Evolutionary conservation across 1,140 invertebrate species (phyloP).

Genomic region (Rhyacophila brunnea): DNA sequence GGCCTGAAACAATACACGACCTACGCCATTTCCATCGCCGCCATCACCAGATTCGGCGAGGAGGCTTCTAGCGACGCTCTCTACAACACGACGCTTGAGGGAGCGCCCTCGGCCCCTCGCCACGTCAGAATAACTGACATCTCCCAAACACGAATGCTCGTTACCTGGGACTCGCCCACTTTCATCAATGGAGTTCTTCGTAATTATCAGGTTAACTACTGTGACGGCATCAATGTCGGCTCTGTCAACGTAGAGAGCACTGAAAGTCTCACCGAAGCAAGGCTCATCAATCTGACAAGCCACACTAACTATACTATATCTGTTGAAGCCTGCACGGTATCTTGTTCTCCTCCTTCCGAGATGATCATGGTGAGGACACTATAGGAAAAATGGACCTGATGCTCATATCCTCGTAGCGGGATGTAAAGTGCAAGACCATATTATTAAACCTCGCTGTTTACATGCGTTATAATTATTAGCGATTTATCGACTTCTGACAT

Average conservation of each 20-base stretch:
- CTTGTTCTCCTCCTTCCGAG: constrained; percentile 57
- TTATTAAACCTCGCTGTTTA: too few relatives aligned
- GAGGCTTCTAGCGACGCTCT: constrained; percentile 67
- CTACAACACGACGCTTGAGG: constrained; percentile 72
- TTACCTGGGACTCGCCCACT: constrained; percentile 69
- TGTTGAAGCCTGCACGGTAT: constrained; percentile 69
- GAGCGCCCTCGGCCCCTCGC: constrained; percentile 58
- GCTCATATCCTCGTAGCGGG: constrained; percentile 48
- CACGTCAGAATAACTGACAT: constrained; percentile 61
- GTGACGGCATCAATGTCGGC: constrained; percentile 26
- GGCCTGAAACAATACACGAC: constrained; percentile 73
- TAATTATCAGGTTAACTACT: constrained; percentile 66
- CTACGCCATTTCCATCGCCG: constrained; percentile 71
- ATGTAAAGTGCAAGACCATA: too few relatives aligned
- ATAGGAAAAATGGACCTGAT: constrained; percentile 61
- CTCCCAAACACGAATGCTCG: constrained; percentile 63
- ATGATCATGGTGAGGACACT: constrained; percentile 53
- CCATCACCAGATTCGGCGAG: constrained; percentile 70
- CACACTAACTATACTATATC: constrained; percentile 66
- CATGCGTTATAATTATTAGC: too few relatives aligned
- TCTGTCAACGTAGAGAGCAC: constrained; percentile 38
- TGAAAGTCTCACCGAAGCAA: constrained; percentile 37
- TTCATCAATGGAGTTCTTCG: constrained; percentile 72
- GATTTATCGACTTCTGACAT: too few relatives aligned
- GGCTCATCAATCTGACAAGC: constrained; percentile 43